phyloP scores from a whole-genome alignment of 2,888 invertebrate genomes.

The Polymixis flavicincta region DNA sequence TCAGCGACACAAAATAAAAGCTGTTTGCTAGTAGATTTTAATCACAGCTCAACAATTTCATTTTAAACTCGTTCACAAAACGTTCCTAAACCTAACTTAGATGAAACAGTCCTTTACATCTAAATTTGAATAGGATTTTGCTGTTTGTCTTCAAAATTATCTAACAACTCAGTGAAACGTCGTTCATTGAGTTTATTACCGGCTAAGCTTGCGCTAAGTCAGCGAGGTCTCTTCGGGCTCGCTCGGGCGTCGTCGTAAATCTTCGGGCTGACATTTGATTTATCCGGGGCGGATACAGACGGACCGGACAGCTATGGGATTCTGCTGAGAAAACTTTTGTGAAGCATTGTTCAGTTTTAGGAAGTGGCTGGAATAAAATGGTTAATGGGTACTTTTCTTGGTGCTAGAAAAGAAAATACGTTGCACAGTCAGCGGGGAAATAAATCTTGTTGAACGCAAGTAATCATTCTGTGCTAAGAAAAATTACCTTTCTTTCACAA shows the following conservation, averaged over 20 bases:
- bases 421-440: slow-evolving; percentile 38
- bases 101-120: slow-evolving; percentile 23
- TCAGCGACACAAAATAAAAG: neutral
- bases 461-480: neutral
- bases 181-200: slow-evolving; percentile 58
- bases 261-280: slow-evolving; percentile 70
- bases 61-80: slow-evolving; percentile 33
- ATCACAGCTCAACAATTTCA: slow-evolving; percentile 38
- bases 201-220: slow-evolving; percentile 59
- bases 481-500: neutral
- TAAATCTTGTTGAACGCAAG: slow-evolving; percentile 37
- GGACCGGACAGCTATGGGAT: slow-evolving; percentile 54
- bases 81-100: slow-evolving; percentile 22
- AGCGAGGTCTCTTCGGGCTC: slow-evolving; percentile 57
- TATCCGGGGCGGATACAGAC: slow-evolving; percentile 65
- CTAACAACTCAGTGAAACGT: slow-evolving; percentile 50
- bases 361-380: slow-evolving; percentile 49
- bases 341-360: slow-evolving; percentile 55
- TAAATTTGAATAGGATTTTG: slow-evolving; percentile 50
- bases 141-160: slow-evolving; percentile 62
- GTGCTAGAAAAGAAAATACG: slow-evolving; percentile 25
- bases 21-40: slow-evolving; percentile 16
- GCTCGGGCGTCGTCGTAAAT: slow-evolving; percentile 70
- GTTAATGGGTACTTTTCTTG: slow-evolving; percentile 44
- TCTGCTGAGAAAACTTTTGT: slow-evolving; percentile 57